These are phyloP conservation scores for Ornithorhynchus anatinus DNA, from an alignment of 2,113 vertebrate species.

Conservation along the genomic window DNA sequence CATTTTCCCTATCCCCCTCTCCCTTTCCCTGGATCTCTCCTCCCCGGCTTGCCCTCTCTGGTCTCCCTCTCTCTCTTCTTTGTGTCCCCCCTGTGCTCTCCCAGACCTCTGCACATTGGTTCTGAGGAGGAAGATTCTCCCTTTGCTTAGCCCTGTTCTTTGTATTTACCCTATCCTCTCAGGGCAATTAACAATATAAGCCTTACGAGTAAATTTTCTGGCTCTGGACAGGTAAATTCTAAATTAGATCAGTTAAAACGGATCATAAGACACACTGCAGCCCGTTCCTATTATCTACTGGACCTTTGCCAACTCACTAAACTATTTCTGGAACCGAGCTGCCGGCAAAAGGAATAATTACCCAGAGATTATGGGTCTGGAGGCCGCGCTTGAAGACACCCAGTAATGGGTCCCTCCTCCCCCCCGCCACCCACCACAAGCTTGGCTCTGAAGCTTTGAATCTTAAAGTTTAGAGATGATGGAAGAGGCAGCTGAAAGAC, in stretches of 20 bases:
- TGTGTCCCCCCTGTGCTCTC: neutral
- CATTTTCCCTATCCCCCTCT: too few species aligned
- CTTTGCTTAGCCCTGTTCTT: constrained; percentile 5
- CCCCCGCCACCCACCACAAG: neutral
- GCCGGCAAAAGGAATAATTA: constrained; percentile 32
- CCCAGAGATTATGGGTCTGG: constrained; percentile 10
- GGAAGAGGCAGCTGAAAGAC: neutral
- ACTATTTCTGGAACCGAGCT: constrained; percentile 31
- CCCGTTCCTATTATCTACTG: constrained; percentile 46
- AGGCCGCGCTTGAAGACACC: neutral
- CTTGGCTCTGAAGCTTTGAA: neutral
- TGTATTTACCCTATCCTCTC: constrained; percentile 14
- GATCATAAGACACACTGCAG: constrained; percentile 48
- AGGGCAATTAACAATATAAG: constrained; percentile 39
- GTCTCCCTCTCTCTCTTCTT: neutral
- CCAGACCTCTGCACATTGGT: neutral
- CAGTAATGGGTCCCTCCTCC: neutral
- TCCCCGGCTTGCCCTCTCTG: neutral
- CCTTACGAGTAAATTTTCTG: constrained; percentile 35
- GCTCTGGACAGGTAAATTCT: constrained; percentile 50
- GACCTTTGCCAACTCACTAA: constrained; percentile 24
- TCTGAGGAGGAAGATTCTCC: constrained; percentile 41
- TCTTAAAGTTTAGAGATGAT: neutral
- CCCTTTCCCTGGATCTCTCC: constrained; percentile 28
- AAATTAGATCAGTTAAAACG: constrained; percentile 59